These are phyloP conservation scores for Haliaeetus leucogaster DNA, from an alignment of 2,113 vertebrate genomes.

Conservation along the genomic window DNA sequence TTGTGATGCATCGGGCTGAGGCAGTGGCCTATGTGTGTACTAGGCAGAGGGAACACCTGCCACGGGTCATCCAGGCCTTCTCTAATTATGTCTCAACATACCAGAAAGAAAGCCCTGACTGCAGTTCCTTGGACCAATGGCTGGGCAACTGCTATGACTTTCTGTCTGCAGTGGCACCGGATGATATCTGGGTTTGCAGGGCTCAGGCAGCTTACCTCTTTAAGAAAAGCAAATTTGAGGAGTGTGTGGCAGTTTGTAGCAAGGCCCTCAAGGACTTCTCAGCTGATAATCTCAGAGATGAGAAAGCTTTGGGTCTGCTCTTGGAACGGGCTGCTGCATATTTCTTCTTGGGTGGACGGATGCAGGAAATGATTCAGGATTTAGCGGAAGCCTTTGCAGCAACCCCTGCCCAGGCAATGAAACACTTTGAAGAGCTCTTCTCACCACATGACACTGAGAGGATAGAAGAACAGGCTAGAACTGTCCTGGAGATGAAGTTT, in stretches of 20 bases:
- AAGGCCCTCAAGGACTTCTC: constrained; percentile 53
- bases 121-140: background rate
- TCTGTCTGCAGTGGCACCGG: constrained; percentile 73
- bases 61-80: constrained; percentile 73
- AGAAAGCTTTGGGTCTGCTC: constrained; percentile 46
- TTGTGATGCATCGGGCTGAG: constrained; percentile 52
- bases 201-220: constrained; percentile 75
- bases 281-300: background rate
- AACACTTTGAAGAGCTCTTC: constrained; percentile 77
- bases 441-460: constrained; percentile 31
- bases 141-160: constrained; percentile 68
- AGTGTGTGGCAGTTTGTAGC: constrained; percentile 76
- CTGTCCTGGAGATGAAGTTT: constrained; percentile 75
- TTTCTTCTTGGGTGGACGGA: constrained; percentile 73
- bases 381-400: constrained; percentile 80
- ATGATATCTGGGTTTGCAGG: constrained; percentile 50
- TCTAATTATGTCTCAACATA: constrained; percentile 32
- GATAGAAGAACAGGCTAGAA: constrained; percentile 53
- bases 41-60: constrained; percentile 80
- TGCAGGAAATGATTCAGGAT: constrained; percentile 74
- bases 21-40: constrained; percentile 67
- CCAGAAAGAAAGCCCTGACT: background rate
- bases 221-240: constrained; percentile 64
- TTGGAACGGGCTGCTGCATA: constrained; percentile 78
- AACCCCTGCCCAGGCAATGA: constrained; percentile 71